Conservation (phyloP, 2,797 vertebrate genomes). For the Phoeniculus purpureus region DNA sequence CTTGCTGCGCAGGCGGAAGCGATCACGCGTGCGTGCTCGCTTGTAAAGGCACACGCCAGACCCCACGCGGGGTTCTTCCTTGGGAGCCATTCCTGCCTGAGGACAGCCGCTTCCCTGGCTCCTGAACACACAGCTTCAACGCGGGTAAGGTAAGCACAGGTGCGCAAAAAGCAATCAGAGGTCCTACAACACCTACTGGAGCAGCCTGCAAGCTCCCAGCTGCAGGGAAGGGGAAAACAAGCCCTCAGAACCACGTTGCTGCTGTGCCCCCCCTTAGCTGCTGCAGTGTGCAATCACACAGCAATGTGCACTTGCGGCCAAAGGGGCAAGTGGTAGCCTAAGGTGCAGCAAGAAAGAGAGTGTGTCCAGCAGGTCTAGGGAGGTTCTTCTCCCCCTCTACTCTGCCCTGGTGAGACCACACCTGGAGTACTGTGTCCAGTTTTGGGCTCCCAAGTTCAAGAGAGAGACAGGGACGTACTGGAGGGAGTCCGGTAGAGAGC, state of each 20-base stretch:
- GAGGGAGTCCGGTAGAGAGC: no score
- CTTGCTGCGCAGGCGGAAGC: neutral
- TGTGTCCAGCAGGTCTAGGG: no score
- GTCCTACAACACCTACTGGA: neutral
- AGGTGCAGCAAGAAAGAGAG: no score
- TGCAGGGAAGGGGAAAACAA: fast-evolving
- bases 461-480: no score
- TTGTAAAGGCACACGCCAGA: neutral
- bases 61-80: neutral
- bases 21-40: neutral
- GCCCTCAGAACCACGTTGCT: fast-evolving
- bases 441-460: no score
- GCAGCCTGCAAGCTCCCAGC: neutral
- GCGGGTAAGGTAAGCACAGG: neutral
- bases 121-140: neutral
- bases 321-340: no score
- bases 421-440: no score
- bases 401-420: no score
- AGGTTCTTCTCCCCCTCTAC: no score
- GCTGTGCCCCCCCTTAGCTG: neutral
- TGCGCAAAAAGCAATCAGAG: neutral
- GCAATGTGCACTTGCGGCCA: no score
- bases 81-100: neutral
- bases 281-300: no score
- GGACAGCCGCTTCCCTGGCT: neutral